Evolutionary conservation across 2,113 vertebrate species (phyloP), one percentile per base, ranked within the genome.

Genomic region (Calidris pygmaea): DNA sequence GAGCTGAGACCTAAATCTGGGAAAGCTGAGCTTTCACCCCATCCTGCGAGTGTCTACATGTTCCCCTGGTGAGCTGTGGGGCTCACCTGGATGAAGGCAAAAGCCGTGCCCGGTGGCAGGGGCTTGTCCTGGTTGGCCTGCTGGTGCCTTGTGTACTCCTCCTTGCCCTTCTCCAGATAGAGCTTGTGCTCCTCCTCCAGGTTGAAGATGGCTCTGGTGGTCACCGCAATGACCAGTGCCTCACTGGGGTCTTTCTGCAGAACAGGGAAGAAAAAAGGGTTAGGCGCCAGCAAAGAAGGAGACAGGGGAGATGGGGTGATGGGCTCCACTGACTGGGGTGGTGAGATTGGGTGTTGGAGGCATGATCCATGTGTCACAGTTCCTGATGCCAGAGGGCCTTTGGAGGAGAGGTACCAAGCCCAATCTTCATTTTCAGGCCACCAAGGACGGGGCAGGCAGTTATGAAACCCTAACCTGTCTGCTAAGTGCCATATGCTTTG

Each of bases 181-280:
- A 97, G 93, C 23, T 90, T 84, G 29, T 97, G 97, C 12, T 91
- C 98, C 22, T 93, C 77, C 66, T 97, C 98, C 91, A 97, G 60
- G 85, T 89, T 93, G 82, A 98, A 98, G 89, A 98, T 97, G 12
- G 98, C 97, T 32, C 94, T 94, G 53, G 96, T 96, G 5, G 98
- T 97, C 55, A 99, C 97, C 0, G 98, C 98, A 27, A 98, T 97
- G n/a, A 98, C 96, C 72, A 98, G 56, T 1, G 98, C 98, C 2
- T 50, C 71, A 9, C 85, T 95, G 50, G 97, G 84, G 55, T 98
- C 97, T 85, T 98, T 98, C 98, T 99, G 98, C 43, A 93, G 65
- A 55, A 76, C 47, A 70, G 8, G 53, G 73, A 75, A 23, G 15
- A 79, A 72, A 85, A 45, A 77, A 10, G 27, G 24, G 4, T 71